A percentile compares a stretch with the other conserved stretches of the same genome.
These are phyloP conservation scores for Patella depressa DNA, from an alignment of 2,888 invertebrate species.

Conservation along the genomic window DNA sequence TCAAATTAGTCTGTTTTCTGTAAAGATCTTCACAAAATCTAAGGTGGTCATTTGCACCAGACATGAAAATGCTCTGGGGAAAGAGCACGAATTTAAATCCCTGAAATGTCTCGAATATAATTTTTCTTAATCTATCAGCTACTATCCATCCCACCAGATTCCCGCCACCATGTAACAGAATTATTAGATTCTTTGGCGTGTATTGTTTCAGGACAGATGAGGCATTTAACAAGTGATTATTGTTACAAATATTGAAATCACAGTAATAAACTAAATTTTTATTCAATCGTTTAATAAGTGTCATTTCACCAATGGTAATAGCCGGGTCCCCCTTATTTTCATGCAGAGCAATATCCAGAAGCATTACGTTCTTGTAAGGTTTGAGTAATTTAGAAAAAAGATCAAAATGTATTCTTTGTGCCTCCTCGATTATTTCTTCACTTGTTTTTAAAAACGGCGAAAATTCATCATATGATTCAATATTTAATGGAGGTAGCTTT, in stretches of 20 bases:
- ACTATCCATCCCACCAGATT: constrained; percentile 21
- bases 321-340: constrained; percentile 46
- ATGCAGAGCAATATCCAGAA: constrained; percentile 36
- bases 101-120: neutral
- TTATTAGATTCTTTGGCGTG: constrained; percentile 26
- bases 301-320: constrained; percentile 36
- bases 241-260: neutral
- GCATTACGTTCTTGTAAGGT: constrained; percentile 31
- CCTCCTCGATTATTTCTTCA: constrained; percentile 17
- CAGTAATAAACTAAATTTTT: constrained; percentile 27
- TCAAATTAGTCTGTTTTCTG: neutral
- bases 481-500: too few relatives aligned
- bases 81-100: neutral
- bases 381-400: constrained; percentile 22
- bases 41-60: neutral
- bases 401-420: constrained; percentile 22
- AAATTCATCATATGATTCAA: too few relatives aligned
- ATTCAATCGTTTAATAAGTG: constrained; percentile 24
- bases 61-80: neutral
- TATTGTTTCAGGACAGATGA: neutral
- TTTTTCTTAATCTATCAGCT: neutral
- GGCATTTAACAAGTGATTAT: neutral
- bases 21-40: neutral
- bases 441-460: too few relatives aligned
- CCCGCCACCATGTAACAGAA: constrained; percentile 44